Conservation (phyloP, 1,140 invertebrate species). For the Hylyphantes graminicola region DNA sequence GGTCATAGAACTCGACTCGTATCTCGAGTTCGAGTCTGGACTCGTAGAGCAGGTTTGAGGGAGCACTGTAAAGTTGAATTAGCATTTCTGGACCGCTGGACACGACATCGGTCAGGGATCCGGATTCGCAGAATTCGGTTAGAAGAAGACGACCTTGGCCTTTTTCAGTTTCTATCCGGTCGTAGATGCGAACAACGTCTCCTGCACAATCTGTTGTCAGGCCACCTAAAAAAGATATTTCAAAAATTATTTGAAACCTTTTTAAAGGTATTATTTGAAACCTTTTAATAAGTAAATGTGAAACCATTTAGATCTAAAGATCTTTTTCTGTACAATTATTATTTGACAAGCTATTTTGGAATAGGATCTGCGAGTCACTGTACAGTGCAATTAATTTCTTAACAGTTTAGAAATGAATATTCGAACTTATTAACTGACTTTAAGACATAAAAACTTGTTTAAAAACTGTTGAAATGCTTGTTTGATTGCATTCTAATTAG, state of each 20-base stretch:
- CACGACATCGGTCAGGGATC: conserved; percentile 80
- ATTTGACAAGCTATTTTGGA: no score
- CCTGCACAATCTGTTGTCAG: conserved; percentile 81
- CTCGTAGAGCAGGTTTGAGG: conserved; percentile 85
- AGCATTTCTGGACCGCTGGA: conserved; percentile 87
- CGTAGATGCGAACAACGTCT: conserved; percentile 87
- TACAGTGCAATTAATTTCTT: no score
- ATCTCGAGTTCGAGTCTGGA: conserved; percentile 83
- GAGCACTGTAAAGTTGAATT: conserved; percentile 88
- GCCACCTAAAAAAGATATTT: background rate
- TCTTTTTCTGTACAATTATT: background rate
- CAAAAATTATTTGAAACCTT: background rate
- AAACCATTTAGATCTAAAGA: background rate
- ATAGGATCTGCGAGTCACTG: no score
- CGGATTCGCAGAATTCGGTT: conserved; percentile 88
- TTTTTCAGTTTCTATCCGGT: conserved; percentile 79
- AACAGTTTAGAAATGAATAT: no score
- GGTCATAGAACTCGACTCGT: conserved; percentile 77
- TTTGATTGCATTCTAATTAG: no score
- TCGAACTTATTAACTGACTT: no score
- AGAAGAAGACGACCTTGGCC: conserved; percentile 80
- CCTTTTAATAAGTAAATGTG: background rate
- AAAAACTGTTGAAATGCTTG: no score
- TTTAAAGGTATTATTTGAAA: background rate
- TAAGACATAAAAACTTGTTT: no score